Evolutionary conservation across 2,888 invertebrate species (phyloP), one percentile per base, ranked within the genome.

Genomic region (Caenorhabditis zanzibari): DNA sequence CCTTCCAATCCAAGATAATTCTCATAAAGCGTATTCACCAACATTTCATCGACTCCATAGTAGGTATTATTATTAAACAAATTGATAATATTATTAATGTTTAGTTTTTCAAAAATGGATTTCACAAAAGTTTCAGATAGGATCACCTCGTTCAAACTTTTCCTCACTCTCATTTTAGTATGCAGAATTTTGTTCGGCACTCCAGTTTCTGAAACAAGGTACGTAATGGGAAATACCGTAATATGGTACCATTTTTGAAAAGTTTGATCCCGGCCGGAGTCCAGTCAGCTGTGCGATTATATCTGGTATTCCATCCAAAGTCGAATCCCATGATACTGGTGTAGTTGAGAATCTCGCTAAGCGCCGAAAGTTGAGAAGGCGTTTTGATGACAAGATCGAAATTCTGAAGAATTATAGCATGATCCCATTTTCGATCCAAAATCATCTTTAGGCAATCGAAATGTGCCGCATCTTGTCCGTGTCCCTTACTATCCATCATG

Each of bases 1-100:
- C 83, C 83, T n/a, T 79, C 79, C 35, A 83, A 26, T n/a, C 83
- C 83, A 12, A 83, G 24, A 71, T 83, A 59, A 26, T 83, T 83
- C 54, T 75, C 75, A 44, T 71, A 83, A 24, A 83, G 64, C n/a
- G 83, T 83, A 19, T 63, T 63, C n/a, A 74, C 49, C 1, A 83
- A 19, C 83, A 83, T 79, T 32, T 83, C 83, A 16, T 83, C 83
- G 3, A 83, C 83, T 52, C 83, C 83, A 22, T 75, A 83, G 32
- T 59, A 64, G 7, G 54, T 49, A 26, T 79, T 83, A 58, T 83
- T 41, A 58, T 79, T 75, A 26, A 83, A 75, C 12, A 64, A 24
- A 26, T 71, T 71, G 22, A 82, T 24, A 12, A 82, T 73, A 14
- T 7, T 52, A 7, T 52, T 14, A 61, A 77, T 49, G 49, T 83